Evolutionary conservation across 1,140 invertebrate species (phyloP), one percentile per base, ranked within the genome.

Genomic region (Scaptodrosophila lebanonensis): DNA sequence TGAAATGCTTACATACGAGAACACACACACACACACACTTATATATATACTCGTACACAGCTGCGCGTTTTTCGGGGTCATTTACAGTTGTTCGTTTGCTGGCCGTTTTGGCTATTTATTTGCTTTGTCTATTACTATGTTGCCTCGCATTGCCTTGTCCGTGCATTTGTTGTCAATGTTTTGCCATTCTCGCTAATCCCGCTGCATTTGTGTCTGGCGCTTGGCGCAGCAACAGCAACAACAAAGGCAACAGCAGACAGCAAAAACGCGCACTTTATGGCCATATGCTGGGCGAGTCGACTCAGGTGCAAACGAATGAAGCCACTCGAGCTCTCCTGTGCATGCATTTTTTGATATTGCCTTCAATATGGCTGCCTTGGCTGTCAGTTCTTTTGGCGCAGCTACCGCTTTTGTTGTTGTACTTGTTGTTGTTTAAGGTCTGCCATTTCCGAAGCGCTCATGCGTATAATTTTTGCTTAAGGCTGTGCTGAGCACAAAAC

Each of bases 381-480:
- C 56, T 51, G 53, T 63, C 54, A 20, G 53, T 64, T 69, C 57
- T 62, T 79, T 61, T 82, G 68, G 57, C 50, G 60, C 60, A 35
- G 22, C 39, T 39, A 40, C 8, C 16, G 15, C 12, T 30, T 22
- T 57, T 60, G 40, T 33, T 39, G 30, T 40, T 61, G 44, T 30
- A 52, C 35, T 35, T 36, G 33, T 32, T 64, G 56, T 39, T 65
- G 66, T 53, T 66, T 47, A 61, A 60, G 75, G 75, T 82, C 83
- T 82, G 76, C 75, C 76, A 82, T 82, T 82, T 82, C 75, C 75
- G 76, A 68, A 56, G 75, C 69, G 70, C 75, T 75, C 76, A 82
- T 82, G 75, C 75, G 75, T 82, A 82, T 82, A 82, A 82, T 82
- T 82, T 65, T 83, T 66, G 76, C 76, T 82, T 82, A 66, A 70